phyloP scores from a whole-genome alignment of 1,140 invertebrate species.

The Aphaenogaster rudis region DNA sequence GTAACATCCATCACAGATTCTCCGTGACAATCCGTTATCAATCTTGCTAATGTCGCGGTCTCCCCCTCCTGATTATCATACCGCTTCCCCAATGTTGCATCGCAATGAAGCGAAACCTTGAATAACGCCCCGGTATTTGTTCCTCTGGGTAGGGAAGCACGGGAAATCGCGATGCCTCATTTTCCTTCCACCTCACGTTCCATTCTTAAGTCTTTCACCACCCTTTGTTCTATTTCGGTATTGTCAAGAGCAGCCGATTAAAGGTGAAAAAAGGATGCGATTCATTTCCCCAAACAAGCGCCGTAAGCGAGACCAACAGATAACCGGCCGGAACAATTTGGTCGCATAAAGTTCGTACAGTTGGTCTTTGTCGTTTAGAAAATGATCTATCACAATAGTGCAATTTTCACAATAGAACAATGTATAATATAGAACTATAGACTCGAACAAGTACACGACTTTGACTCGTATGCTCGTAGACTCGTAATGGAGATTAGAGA shows the following conservation, averaged over 20 bases:
- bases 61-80: slow-evolving; percentile 75
- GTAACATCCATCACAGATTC: slow-evolving; percentile 74
- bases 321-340: neutral
- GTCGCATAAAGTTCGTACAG: neutral
- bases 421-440: neutral
- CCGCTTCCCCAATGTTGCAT: slow-evolving; percentile 53
- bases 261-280: slow-evolving; percentile 42
- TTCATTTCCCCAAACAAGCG: slow-evolving; percentile 31
- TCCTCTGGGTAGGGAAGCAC: slow-evolving; percentile 1
- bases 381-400: neutral
- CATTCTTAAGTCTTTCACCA: neutral
- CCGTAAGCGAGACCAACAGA: neutral
- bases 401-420: neutral
- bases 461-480: neutral
- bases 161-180: slow-evolving; percentile 33
- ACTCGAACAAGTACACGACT: neutral
- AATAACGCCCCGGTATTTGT: slow-evolving; percentile 68
- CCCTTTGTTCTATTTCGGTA: slow-evolving; percentile 30
- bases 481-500: slow-evolving; percentile 28
- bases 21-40: slow-evolving; percentile 77
- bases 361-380: neutral
- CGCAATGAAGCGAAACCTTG: slow-evolving; percentile 67
- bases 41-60: slow-evolving; percentile 76
- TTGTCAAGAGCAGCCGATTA: slow-evolving; percentile 54
- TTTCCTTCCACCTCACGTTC: slow-evolving; percentile 40